Base-by-base conservation (phyloP, 1,140 invertebrate species). In the Eubasilissa regina region DNA sequence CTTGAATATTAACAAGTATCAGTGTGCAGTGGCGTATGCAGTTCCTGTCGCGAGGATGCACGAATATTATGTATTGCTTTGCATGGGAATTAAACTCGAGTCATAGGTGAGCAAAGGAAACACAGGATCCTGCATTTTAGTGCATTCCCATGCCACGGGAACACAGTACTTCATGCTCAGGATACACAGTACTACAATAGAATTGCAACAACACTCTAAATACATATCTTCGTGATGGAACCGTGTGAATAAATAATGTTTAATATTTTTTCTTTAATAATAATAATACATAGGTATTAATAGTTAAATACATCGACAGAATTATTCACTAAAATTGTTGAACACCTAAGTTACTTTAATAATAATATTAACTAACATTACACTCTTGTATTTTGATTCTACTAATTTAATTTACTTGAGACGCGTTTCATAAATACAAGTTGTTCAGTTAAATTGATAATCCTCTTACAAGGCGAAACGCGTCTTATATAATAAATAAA, bases 41-140 rank as follows among this genome's bases (percentile, higher is more conserved):
- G 53, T 55, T 55, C 53, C 53, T 55, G 60, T 21, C 17, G 13
- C 10, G 60, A 62, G 60, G 43, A 68, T 45, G 44, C 64, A 68
- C 64, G 64, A 68, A 45, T 68, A 47, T 68, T 68, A 47, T 68
- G 64, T 68, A 45, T 47, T 17, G 64, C 44, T 68, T 12, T 68
- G 25, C 64, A 35, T 68, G 64, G 43, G 64, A 68, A 68, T 43
- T 68, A 68, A 68, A 19, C 64, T 13, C 58, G 58, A 68, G 64
- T 45, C 64, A 68, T 68, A 47, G 64, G 44, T 68, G 64, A 68
- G 17, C 25, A 12, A 6, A 25, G 21, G 60, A 15, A 62, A 62
- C 19, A 45, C 58, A 62, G 21, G 58, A 62, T 62, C 58, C 58
- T 62, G 58, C 0, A n/a, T 55, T 55, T 55, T 55, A 62, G 58